Conservation (phyloP, 2,113 vertebrate species). For the Chionis minor region DNA sequence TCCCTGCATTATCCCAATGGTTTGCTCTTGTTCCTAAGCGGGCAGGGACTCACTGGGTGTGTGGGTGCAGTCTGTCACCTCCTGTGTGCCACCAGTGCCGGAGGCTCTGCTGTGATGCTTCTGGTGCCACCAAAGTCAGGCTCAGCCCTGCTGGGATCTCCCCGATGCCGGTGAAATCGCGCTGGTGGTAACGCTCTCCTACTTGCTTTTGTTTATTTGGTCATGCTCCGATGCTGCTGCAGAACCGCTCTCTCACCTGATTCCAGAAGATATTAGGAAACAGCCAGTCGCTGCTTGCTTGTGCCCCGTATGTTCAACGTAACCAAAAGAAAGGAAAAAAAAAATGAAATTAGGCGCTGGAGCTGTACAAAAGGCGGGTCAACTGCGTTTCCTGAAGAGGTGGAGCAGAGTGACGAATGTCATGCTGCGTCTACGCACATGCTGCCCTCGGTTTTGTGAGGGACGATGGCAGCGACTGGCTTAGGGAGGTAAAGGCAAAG, state of each 20-base stretch:
- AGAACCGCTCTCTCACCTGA: neutral
- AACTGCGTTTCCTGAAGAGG: neutral
- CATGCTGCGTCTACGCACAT: neutral
- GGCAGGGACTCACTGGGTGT: neutral
- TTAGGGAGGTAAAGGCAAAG: neutral
- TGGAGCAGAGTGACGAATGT: neutral
- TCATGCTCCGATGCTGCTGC: rapidly evolving
- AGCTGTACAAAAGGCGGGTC: neutral
- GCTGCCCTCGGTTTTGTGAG: neutral
- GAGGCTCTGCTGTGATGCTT: neutral
- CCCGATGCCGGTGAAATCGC: neutral
- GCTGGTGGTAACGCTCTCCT: neutral
- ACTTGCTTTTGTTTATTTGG: neutral
- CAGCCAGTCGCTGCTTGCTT: neutral
- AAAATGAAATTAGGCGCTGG: neutral
- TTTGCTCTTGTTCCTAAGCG: neutral
- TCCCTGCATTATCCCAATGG: rapidly evolving
- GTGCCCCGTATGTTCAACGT: neutral
- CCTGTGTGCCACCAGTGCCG: neutral
- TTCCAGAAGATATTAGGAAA: neutral
- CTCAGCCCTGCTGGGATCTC: neutral
- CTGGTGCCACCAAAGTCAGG: rapidly evolving
- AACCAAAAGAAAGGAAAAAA: neutral
- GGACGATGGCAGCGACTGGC: neutral
- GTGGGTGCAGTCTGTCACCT: neutral